Evolutionary conservation across 53 echinoderm and acorn worm species (phyloP).

Genomic region (Paelopatides confundens): DNA sequence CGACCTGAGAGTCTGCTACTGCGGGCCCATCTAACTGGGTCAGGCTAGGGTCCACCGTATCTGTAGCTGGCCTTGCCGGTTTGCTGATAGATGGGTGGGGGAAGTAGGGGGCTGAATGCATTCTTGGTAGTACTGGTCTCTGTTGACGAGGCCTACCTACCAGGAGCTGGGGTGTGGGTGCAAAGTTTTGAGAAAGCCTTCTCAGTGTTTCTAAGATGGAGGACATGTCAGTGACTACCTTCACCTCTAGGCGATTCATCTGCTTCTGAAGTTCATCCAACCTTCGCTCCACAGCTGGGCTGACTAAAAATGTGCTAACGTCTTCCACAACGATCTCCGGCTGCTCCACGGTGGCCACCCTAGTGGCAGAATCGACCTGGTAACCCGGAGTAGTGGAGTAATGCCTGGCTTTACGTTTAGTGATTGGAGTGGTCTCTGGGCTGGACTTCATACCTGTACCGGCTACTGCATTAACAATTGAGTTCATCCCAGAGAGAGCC

Average conservation of each 20-base stretch:
- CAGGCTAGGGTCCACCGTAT: slow-evolving; percentile 35
- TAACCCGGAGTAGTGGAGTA: slow-evolving; percentile 52
- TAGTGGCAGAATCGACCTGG: background rate
- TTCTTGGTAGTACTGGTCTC: slow-evolving; percentile 81
- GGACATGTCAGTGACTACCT: slow-evolving; percentile 92
- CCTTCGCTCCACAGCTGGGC: slow-evolving; percentile 83
- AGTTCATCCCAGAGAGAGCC: slow-evolving; percentile 93
- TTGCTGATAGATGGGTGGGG: slow-evolving; percentile 61
- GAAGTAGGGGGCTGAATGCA: slow-evolving; percentile 83
- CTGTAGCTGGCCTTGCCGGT: slow-evolving; percentile 31
- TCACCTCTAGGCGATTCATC: slow-evolving; percentile 88
- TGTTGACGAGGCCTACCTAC: slow-evolving; percentile 84
- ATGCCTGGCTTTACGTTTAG: slow-evolving; percentile 90
- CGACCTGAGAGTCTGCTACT: background rate
- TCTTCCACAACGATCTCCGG: slow-evolving; percentile 94
- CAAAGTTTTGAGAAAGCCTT: slow-evolving; percentile 67
- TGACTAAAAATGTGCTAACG: slow-evolving; percentile 80
- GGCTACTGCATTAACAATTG: slow-evolving; percentile 89
- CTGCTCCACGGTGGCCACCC: slow-evolving; percentile 40
- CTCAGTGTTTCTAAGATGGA: slow-evolving; percentile 90
- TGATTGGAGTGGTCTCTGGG: slow-evolving; percentile 76
- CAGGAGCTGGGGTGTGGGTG: slow-evolving; percentile 85
- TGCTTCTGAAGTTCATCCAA: slow-evolving; percentile 94
- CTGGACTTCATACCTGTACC: slow-evolving; percentile 65
- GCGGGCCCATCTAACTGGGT: slow-evolving; percentile 16